These are phyloP conservation scores for Mamestra configurata DNA, from an alignment of 1,140 invertebrate species.

Conservation along the genomic window DNA sequence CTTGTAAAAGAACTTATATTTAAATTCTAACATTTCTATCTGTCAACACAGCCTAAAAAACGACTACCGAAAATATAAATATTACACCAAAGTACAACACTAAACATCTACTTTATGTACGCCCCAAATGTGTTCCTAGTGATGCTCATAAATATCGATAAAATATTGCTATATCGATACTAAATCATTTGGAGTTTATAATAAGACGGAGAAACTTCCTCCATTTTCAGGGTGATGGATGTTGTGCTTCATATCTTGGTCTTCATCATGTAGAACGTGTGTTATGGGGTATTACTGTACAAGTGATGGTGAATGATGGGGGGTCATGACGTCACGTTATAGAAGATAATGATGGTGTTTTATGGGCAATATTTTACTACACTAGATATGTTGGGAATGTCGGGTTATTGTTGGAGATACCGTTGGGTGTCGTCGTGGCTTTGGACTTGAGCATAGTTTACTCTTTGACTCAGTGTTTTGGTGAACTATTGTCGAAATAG, in stretches of 20 bases:
- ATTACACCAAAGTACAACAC: not conserved
- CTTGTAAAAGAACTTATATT: conserved; percentile 1
- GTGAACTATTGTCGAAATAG: too few relatives aligned
- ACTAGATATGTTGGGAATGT: not conserved
- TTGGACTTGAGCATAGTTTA: not conserved
- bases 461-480: too few relatives aligned
- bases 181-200: conserved; percentile 48
- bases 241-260: not conserved
- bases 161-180: conserved; percentile 51
- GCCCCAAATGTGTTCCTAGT: conserved; percentile 43
- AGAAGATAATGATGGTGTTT: conserved; percentile 15
- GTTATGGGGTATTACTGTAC: conserved; percentile 18
- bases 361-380: conserved; percentile 4
- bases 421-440: not conserved
- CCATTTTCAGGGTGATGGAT: conserved; percentile 29
- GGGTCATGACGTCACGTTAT: conserved; percentile 4
- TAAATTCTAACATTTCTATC: conserved; percentile 11
- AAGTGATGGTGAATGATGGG: conserved; percentile 36
- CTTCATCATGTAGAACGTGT: conserved; percentile 13
- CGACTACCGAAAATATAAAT: conserved; percentile 21
- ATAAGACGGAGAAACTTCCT: conserved; percentile 37
- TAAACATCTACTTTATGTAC: conserved; percentile 41
- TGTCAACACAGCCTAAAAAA: conserved; percentile 34
- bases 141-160: conserved; percentile 52
- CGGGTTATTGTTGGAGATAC: not conserved